phyloP scores from a whole-genome alignment of 2,888 invertebrate species.

The Hoplodrina ambigua region DNA sequence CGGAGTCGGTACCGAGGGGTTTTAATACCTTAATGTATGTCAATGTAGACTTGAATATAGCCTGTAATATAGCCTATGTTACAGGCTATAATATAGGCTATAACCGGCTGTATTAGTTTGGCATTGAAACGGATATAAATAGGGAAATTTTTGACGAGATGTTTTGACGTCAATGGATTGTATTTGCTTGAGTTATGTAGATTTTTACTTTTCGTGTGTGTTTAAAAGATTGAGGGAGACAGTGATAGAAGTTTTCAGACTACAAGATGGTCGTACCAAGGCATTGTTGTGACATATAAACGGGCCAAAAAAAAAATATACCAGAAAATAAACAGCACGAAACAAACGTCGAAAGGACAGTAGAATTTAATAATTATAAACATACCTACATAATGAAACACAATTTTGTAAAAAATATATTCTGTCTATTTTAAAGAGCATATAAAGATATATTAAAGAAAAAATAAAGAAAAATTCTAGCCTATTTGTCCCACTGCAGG shows the following conservation, averaged over 20 bases:
- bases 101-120: conserved; percentile 11
- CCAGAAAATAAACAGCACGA: no score
- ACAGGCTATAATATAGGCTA: conserved; percentile 18
- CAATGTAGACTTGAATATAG: conserved; percentile 33
- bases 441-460: no score
- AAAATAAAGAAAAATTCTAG: no score
- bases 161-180: conserved; percentile 34
- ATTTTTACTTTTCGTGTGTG: neutral
- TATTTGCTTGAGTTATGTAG: conserved; percentile 12
- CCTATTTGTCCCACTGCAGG: no score
- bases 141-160: conserved; percentile 46
- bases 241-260: neutral
- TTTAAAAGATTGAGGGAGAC: neutral
- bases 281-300: no score
- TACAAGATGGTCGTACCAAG: neutral
- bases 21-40: conserved; percentile 49
- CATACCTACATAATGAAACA: no score
- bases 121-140: conserved; percentile 49
- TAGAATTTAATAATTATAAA: no score
- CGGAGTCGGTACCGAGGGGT: conserved; percentile 4
- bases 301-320: no score
- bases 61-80: neutral
- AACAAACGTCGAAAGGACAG: no score
- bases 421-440: no score
- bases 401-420: no score